Base-by-base conservation (phyloP, 2,888 invertebrate species). In the Hemicrepidius hirtus region DNA sequence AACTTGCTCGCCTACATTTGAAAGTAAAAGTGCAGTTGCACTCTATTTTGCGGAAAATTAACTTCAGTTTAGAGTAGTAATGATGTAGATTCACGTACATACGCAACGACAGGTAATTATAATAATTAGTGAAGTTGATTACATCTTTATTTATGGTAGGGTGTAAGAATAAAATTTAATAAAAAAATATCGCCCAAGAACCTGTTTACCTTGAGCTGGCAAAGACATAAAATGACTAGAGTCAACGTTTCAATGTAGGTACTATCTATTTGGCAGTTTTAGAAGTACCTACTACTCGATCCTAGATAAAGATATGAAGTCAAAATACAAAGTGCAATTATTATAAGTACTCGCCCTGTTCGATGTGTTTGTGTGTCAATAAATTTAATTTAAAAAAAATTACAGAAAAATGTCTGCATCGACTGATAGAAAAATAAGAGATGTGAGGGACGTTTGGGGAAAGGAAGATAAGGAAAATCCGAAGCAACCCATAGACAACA, bases 401-500 rank as follows among this genome's bases (percentile, higher is more conserved):
- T 82, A 6, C 78, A 81, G 81, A 86, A 88, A 85, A 79, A 92
- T 91, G 90, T 90, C 93, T 77, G 90, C 92, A 73, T 78, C 75
- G 59, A 79, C 68, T 64, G 94, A 94, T 83, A 89, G 94, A 80
- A 91, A 91, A 85, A 94, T 94, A 82, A 92, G 93, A 75, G 94
- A 94, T 83, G 88, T 94, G 78, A 88, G 94, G 82, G 94, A 94
- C 86, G 81, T 86, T 60, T 86, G 86, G 86, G 82, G 77, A 57
- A 78, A 83, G 78, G 76, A 80, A 75, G 83, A 90, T 70, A 88
- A 86, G 78, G 86, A 87, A 75, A 84, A 83, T 65, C 82, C 83
- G 7, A 80, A 88, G 81, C 89, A 88, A 82, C 87, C 87, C 77
- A 78, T 78, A 63, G 82, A 82, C 32, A 90, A 90, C 81, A 91